Evolutionary conservation across 2,113 vertebrate species (phyloP), one percentile per base, ranked within the genome.

Genomic region (Columba livia): DNA sequence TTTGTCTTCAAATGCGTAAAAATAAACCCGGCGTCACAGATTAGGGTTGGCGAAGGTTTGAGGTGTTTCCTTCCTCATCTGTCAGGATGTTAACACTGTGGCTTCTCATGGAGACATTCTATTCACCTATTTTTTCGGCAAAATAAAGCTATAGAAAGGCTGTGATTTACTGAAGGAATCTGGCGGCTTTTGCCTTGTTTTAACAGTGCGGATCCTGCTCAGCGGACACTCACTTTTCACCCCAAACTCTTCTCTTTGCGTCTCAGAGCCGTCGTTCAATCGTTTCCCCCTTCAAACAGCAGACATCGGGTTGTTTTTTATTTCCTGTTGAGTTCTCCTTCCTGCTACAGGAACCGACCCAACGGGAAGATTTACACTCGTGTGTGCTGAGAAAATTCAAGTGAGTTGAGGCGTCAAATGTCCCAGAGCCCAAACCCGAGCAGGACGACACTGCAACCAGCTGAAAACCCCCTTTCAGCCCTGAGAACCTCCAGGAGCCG

Each of bases 121-220:
- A 32, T 32, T 25, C 19, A 14, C 40, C 20, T 24, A 15, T 79
- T 48, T 40, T 79, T 48, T 42, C 60, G 66, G 66, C 53, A 38
- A 20, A 85, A 64, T 53, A 4, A 31, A 89, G 31, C 70, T n/a
- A 6, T 6, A 24, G 11, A 54, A 73, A 80, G 51, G 54, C 50
- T 15, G 24, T 0, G 9, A n/a, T 31, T 42, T 88, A 38, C 47
- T 0, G 0, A 71, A 20, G 0, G 32, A 80, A 20, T 15, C 29
- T 2, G 3, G 1, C 12, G 28, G 79, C 57, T 72, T 44, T 26
- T 44, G 15, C 65, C 42, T 40, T 21, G 16, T 21, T 61, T 62
- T 12, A 12, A 17, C 31, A 0, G 1, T 9, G 34, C 14, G 3
- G 57, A 64, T 56, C 34, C 42, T 44, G 34, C 62, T 11, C 8